Evolutionary conservation across 2,888 invertebrate genomes (phyloP).

Genomic region (Polymixis lichenea): DNA sequence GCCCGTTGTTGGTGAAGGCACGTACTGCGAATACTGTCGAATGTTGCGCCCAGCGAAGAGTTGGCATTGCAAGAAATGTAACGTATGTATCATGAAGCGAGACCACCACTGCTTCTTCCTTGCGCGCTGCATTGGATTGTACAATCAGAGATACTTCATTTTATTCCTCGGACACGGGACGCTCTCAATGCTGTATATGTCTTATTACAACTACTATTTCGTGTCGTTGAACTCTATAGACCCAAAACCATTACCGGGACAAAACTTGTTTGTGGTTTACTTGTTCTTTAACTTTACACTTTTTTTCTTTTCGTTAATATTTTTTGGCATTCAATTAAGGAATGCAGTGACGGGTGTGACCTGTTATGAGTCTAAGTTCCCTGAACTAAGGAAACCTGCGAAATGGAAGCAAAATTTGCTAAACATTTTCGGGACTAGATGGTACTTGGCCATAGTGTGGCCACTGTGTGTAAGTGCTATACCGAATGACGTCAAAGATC

Average conservation of each 20-base stretch:
- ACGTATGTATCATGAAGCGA: conserved; percentile 94
- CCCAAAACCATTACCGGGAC: conserved; percentile 6
- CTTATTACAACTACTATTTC: conserved; percentile 92
- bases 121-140: conserved; percentile 95
- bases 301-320: conserved; percentile 57
- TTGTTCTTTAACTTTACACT: conserved; percentile 5
- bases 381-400: conserved; percentile 88
- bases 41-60: conserved; percentile 93
- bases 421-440: conserved; percentile 28
- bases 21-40: conserved; percentile 94
- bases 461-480: conserved; percentile 77
- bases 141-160: conserved; percentile 95
- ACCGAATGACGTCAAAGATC: conserved; percentile 55
- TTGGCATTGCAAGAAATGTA: conserved; percentile 96
- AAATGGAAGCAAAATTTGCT: conserved; percentile 92
- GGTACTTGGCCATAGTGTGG: conserved; percentile 61
- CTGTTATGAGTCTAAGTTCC: conserved; percentile 40
- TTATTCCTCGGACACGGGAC: conserved; percentile 93
- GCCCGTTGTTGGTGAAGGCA: conserved; percentile 54
- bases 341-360: conserved; percentile 41
- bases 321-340: conserved; percentile 73
- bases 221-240: conserved; percentile 81
- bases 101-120: conserved; percentile 97
- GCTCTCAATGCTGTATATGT: conserved; percentile 92
- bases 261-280: conserved; percentile 11